Percentiles rank a stretch among this genome's conserved stretches.
phyloP scores from a whole-genome alignment of 2,888 invertebrate species.

The Drosophila emarginata region DNA sequence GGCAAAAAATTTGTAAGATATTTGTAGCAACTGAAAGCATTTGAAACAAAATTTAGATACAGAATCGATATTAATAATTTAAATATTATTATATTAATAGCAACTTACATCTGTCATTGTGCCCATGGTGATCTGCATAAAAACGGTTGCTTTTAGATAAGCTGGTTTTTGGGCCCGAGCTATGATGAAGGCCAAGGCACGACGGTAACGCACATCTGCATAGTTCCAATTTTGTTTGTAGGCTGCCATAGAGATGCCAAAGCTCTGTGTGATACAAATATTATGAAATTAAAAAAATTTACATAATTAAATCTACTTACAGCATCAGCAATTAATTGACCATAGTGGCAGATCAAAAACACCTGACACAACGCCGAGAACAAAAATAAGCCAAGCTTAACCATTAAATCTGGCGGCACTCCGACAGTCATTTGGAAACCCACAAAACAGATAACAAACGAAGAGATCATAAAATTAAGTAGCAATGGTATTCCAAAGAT shows the following conservation, averaged over 20 bases:
- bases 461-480: conserved; percentile 76
- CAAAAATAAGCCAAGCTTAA: conserved; percentile 70
- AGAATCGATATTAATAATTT: background rate
- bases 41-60: background rate
- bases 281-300: background rate
- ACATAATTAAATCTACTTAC: conserved; percentile 42
- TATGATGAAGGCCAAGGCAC: conserved; percentile 67
- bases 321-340: conserved; percentile 69
- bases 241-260: conserved; percentile 53
- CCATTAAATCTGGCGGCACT: conserved; percentile 51
- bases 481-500: conserved; percentile 78
- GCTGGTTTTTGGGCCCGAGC: conserved; percentile 68
- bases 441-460: conserved; percentile 79
- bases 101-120: conserved; percentile 72
- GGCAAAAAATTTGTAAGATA: conserved; percentile 80
- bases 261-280: conserved; percentile 47
- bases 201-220: conserved; percentile 67
- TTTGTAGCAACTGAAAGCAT: conserved; percentile 67
- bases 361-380: conserved; percentile 71
- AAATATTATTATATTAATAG: background rate
- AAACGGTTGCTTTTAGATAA: conserved; percentile 67
- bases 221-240: conserved; percentile 75
- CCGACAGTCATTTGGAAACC: conserved; percentile 78
- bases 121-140: conserved; percentile 64
- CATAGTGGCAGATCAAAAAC: conserved; percentile 75